These are phyloP conservation scores for Pandemis cinnamomeana DNA, from an alignment of 2,888 invertebrate species.

Conservation along the genomic window DNA sequence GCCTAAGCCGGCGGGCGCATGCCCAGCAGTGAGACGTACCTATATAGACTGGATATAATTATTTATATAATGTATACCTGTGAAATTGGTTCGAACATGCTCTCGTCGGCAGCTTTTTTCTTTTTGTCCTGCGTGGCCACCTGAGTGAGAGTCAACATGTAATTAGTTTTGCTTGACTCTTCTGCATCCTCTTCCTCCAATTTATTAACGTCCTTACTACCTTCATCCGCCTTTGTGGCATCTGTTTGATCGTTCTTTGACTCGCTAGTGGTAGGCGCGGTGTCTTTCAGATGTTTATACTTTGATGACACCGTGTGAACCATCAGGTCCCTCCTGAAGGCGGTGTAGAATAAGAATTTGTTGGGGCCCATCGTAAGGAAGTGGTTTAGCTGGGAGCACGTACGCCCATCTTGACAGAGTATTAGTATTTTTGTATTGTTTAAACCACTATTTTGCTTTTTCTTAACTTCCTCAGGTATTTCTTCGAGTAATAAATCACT, in stretches of 20 bases:
- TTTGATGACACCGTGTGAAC: slow-evolving; percentile 84
- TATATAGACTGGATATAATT: too few species aligned
- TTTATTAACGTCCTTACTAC: slow-evolving; percentile 48
- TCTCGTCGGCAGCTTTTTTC: slow-evolving; percentile 56
- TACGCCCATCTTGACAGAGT: slow-evolving; percentile 92
- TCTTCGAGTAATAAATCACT: slow-evolving; percentile 91
- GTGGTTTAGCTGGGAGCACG: slow-evolving; percentile 92
- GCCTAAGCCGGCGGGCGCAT: too few species aligned
- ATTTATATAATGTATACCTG: slow-evolving; percentile 71
- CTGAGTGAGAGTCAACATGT: slow-evolving; percentile 89
- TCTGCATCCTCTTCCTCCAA: slow-evolving; percentile 56
- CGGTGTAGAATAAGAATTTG: slow-evolving; percentile 86
- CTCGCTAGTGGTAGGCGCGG: slow-evolving; percentile 49
- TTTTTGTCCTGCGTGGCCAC: slow-evolving; percentile 52
- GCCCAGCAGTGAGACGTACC: too few species aligned
- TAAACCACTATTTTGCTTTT: slow-evolving; percentile 63
- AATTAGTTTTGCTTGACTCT: slow-evolving; percentile 86
- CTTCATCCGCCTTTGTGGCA: slow-evolving; percentile 50
- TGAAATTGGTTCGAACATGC: slow-evolving; percentile 86
- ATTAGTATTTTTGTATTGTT: slow-evolving; percentile 89
- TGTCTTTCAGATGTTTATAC: slow-evolving; percentile 67
- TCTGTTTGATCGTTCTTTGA: slow-evolving; percentile 49
- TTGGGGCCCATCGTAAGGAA: slow-evolving; percentile 87
- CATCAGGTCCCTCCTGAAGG: slow-evolving; percentile 84
- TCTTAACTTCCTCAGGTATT: slow-evolving; percentile 89